These are phyloP conservation scores for Dasysyrphus albostriatus DNA, from an alignment of 2,888 invertebrate species.

Conservation along the genomic window DNA sequence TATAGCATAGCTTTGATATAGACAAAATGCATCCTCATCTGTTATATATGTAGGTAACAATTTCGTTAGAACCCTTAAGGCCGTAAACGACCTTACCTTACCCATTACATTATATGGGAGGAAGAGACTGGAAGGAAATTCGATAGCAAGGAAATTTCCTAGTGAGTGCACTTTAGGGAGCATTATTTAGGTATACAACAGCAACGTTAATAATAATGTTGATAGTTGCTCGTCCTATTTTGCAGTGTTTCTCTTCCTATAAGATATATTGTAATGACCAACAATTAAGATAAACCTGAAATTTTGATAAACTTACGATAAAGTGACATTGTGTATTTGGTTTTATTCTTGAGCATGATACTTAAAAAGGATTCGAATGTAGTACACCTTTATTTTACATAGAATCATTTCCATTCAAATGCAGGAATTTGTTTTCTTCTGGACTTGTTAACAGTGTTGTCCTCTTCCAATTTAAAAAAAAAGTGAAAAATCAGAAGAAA, in stretches of 20 bases:
- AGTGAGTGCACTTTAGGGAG: slow-evolving; percentile 8
- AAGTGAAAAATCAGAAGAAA: no score
- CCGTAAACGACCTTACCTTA: not conserved
- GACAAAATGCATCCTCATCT: not conserved
- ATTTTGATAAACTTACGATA: not conserved
- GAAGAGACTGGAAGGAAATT: not conserved
- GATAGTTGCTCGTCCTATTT: not conserved
- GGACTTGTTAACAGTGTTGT: no score
- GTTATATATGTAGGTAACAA: slow-evolving; percentile 3
- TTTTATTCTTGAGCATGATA: no score
- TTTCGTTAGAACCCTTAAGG: slow-evolving; percentile 5
- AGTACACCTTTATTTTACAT: no score
- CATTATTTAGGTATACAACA: not conserved
- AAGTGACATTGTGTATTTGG: no score
- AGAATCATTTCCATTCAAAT: no score
- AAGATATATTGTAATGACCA: slow-evolving; percentile 1
- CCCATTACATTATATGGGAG: not conserved
- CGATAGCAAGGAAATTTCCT: not conserved
- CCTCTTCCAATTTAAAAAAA: no score
- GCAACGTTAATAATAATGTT: slow-evolving; percentile 7
- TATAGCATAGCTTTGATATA: not conserved
- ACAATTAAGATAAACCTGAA: slow-evolving; percentile 14
- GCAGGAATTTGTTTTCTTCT: no score
- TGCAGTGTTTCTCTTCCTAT: not conserved
- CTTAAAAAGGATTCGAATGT: no score